These are phyloP conservation scores for Adelphocoris suturalis DNA, from an alignment of 2,888 invertebrate genomes.

Conservation along the genomic window DNA sequence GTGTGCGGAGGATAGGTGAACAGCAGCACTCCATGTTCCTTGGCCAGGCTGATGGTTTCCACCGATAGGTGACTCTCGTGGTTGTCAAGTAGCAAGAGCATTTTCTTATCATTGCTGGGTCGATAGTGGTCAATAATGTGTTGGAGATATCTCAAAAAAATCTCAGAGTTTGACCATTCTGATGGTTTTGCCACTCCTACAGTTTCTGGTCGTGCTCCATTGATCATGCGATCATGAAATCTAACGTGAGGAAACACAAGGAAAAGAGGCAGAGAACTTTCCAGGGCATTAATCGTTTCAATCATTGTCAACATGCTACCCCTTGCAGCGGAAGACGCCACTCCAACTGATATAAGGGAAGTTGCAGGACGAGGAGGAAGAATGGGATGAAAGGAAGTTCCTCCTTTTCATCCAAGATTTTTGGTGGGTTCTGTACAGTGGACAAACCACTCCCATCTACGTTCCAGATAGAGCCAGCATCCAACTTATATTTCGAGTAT, in stretches of 20 bases:
- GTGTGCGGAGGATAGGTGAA: neutral
- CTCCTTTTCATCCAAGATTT: too few relatives aligned
- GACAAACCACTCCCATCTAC: too few relatives aligned
- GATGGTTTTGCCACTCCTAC: constrained; percentile 75
- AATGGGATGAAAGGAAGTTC: too few relatives aligned
- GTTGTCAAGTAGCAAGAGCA: constrained; percentile 54
- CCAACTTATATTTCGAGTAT: too few relatives aligned
- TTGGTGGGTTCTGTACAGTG: too few relatives aligned
- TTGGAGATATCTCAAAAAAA: constrained; percentile 72
- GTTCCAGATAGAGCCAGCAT: too few relatives aligned
- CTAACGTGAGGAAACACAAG: constrained; percentile 76
- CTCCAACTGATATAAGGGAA: too few relatives aligned
- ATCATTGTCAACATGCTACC: too few relatives aligned
- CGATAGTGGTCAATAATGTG: constrained; percentile 71
- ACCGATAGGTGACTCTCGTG: constrained; percentile 71
- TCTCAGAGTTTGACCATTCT: constrained; percentile 76
- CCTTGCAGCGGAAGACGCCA: too few relatives aligned
- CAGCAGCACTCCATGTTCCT: constrained; percentile 77
- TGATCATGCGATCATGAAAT: constrained; percentile 76
- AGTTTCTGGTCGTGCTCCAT: constrained; percentile 76
- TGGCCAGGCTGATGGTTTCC: constrained; percentile 76
- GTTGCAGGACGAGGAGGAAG: too few relatives aligned
- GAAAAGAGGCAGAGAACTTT: too few relatives aligned
- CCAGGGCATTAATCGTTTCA: too few relatives aligned
- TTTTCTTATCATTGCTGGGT: constrained; percentile 72